Evolutionary conservation across 2,888 invertebrate genomes (phyloP).

Genomic region (Strigamia crassipes): DNA sequence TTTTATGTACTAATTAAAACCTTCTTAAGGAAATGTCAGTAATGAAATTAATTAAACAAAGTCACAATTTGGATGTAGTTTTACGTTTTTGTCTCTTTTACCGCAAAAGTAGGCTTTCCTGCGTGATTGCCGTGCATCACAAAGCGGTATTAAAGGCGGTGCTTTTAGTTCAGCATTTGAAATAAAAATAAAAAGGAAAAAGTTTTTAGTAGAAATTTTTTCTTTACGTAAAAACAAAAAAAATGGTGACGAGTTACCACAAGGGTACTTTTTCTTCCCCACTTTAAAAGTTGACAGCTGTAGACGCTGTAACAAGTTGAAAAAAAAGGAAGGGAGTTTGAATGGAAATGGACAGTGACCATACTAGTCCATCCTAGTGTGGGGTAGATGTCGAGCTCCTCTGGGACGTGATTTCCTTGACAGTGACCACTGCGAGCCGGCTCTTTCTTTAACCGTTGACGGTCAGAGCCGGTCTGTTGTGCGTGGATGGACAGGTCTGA

Average conservation of each 20-base stretch:
- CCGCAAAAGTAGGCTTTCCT: not conserved
- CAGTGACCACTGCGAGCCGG: not conserved
- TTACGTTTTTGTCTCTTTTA: not conserved
- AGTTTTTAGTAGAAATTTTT: not conserved
- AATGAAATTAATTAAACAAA: constrained; percentile 21
- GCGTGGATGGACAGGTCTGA: not conserved
- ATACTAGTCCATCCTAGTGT: not conserved
- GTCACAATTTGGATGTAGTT: constrained; percentile 9
- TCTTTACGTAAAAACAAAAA: not conserved
- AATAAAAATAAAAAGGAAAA: not conserved
- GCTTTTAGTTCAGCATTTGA: not conserved
- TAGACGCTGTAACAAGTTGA: not conserved
- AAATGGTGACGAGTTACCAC: not conserved
- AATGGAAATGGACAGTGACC: constrained; percentile 21
- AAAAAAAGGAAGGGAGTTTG: not conserved
- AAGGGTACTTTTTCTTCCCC: not conserved
- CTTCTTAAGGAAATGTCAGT: not conserved
- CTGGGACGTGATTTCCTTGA: not conserved
- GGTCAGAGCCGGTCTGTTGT: not conserved
- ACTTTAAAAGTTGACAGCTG: constrained; percentile 10
- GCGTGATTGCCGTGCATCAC: not conserved
- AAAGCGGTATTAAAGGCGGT: not conserved
- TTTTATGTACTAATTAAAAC: constrained; percentile 4
- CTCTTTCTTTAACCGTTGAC: not conserved
- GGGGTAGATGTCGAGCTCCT: not conserved